These are phyloP conservation scores for Gambusia holbrooki DNA, from an alignment of 2,113 vertebrate genomes.

Conservation along the genomic window DNA sequence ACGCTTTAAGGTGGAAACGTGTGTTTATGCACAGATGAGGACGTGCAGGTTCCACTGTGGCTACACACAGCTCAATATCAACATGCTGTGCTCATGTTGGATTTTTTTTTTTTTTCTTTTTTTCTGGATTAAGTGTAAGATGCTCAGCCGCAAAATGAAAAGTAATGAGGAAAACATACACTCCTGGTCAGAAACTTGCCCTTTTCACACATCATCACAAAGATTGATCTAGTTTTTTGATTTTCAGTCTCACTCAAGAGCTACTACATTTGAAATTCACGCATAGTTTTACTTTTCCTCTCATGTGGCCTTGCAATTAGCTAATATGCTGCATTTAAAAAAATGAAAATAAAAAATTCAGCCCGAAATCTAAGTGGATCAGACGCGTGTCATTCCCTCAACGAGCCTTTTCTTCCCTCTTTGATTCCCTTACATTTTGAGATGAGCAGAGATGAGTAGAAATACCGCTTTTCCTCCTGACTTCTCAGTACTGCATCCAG, in stretches of 20 bases:
- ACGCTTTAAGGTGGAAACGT: conserved; percentile 33
- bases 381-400: conserved; percentile 68
- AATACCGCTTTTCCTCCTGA: conserved; percentile 56
- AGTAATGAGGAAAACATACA: conserved; percentile 68
- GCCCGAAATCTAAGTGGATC: conserved; percentile 53
- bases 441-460: conserved; percentile 59
- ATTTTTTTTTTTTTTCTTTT: conserved; percentile 11
- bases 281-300: conserved; percentile 46
- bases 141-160: conserved; percentile 66
- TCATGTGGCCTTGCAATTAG: conserved; percentile 64
- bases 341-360: conserved; percentile 5
- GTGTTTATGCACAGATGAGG: conserved; percentile 38
- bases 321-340: conserved; percentile 70
- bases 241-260: conserved; percentile 61
- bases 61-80: conserved; percentile 24
- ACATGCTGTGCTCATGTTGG: conserved; percentile 34
- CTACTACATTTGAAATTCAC: conserved; percentile 64
- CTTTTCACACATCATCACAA: conserved; percentile 72
- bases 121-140: conserved; percentile 62
- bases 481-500: conserved; percentile 41
- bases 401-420: conserved; percentile 61
- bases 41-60: conserved; percentile 19
- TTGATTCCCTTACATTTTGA: conserved; percentile 66
- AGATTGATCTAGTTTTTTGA: conserved; percentile 62
- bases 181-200: conserved; percentile 59